A percentile compares a stretch with the other conserved stretches of the same genome.
Evolutionary conservation across 2,888 invertebrate species (phyloP).

Genomic region (Mongoloraphidia duomilia): DNA sequence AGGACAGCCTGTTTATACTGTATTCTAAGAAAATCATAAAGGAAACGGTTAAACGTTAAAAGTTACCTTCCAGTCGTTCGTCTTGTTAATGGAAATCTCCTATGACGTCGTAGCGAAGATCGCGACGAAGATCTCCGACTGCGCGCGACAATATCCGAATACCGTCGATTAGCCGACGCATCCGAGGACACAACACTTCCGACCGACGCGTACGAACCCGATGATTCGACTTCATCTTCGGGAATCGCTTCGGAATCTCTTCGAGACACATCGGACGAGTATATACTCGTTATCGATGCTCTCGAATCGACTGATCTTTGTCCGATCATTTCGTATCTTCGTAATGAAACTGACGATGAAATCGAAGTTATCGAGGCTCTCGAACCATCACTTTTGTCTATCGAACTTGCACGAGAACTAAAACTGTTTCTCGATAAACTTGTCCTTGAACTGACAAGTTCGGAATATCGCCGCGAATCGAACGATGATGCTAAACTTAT

Average conservation of each 20-base stretch:
- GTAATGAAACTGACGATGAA: constrained; percentile 28
- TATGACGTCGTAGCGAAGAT: constrained; percentile 31
- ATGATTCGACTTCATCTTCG: constrained; percentile 26
- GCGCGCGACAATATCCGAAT: constrained; percentile 23
- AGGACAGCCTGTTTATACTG: too few relatives aligned
- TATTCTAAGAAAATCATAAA: constrained; percentile 1
- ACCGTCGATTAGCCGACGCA: constrained; percentile 20
- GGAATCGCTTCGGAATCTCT: constrained; percentile 31
- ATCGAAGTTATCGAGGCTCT: constrained; percentile 29
- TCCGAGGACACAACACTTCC: constrained; percentile 22
- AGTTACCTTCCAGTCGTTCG: constrained; percentile 47
- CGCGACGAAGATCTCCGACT: constrained; percentile 25
- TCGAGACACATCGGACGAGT: constrained; percentile 27
- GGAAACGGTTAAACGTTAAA: background rate
- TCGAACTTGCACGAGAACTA: constrained; percentile 25
- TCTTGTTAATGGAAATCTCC: constrained; percentile 40
- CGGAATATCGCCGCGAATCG: constrained; percentile 5
- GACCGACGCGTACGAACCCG: constrained; percentile 26
- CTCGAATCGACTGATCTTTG: constrained; percentile 31
- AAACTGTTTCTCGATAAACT: background rate
- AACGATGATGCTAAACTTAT: constrained; percentile 5
- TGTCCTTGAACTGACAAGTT: background rate
- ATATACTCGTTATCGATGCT: constrained; percentile 29
- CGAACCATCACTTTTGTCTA: constrained; percentile 29
- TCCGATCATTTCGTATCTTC: constrained; percentile 27